Evolutionary conservation across 2,888 invertebrate genomes (phyloP).

Genomic region (Thelaira solivaga): DNA sequence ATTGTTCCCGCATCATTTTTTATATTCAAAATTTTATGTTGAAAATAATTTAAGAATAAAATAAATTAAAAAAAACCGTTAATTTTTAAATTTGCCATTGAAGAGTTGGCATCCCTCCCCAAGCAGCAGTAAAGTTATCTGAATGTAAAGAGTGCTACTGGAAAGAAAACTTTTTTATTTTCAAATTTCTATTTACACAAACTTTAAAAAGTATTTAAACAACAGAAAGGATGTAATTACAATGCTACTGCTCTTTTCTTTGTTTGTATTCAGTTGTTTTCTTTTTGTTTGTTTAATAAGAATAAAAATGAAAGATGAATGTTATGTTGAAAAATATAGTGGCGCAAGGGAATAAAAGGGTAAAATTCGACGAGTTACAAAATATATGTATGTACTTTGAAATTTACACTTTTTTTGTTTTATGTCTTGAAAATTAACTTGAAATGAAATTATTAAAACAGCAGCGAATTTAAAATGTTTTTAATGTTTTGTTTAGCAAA

Average conservation of each 20-base stretch:
- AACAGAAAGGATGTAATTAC: conserved; percentile 39
- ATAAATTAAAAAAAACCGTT: too few species aligned
- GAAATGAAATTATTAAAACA: not conserved
- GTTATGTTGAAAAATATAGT: not conserved
- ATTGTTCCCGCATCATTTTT: too few species aligned
- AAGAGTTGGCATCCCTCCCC: too few species aligned
- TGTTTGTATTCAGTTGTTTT: conserved; percentile 7
- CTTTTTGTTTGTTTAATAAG: conserved; percentile 2
- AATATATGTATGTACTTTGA: not conserved
- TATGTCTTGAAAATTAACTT: not conserved
- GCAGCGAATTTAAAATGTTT: not conserved
- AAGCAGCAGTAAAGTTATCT: conserved; percentile 5
- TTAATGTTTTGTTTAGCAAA: too few species aligned
- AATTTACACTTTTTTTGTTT: not conserved
- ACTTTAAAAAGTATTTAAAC: conserved; percentile 30
- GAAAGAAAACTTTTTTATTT: not conserved
- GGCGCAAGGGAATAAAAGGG: not conserved
- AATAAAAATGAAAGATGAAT: conserved; percentile 2
- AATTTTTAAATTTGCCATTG: too few species aligned
- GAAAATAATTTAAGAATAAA: too few species aligned
- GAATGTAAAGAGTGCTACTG: conserved; percentile 4
- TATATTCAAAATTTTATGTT: too few species aligned
- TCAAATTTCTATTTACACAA: not conserved
- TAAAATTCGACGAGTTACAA: not conserved
- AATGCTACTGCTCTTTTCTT: not conserved